phyloP scores from a whole-genome alignment of 2,113 vertebrate species.

The Perccottus glenii region DNA sequence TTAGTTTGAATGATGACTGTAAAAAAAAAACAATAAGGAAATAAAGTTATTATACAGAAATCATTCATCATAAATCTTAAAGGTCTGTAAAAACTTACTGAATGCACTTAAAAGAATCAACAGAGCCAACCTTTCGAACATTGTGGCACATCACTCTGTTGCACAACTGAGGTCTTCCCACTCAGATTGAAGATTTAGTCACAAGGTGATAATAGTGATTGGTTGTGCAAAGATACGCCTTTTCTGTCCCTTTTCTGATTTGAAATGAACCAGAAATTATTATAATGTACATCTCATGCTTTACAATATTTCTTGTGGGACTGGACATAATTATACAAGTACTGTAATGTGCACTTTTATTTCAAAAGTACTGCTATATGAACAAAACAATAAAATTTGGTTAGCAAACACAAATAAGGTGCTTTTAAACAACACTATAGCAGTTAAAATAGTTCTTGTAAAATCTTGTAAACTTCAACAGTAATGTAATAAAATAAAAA shows the following conservation, averaged over 20 bases:
- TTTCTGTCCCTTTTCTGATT: slow-evolving; percentile 12
- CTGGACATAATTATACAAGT: too few relatives aligned
- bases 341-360: too few relatives aligned
- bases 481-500: too few relatives aligned
- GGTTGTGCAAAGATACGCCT: slow-evolving; percentile 35
- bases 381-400: too few relatives aligned
- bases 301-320: too few relatives aligned
- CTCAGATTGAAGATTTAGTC: slow-evolving; percentile 30
- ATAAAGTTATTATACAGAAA: background rate
- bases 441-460: too few relatives aligned
- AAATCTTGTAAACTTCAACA: too few relatives aligned
- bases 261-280: background rate
- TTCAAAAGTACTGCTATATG: too few relatives aligned
- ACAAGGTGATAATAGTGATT: slow-evolving; percentile 25
- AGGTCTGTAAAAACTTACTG: slow-evolving; percentile 37
- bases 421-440: too few relatives aligned
- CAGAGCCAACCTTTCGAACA: slow-evolving; percentile 4
- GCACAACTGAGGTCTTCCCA: slow-evolving; percentile 12
- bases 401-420: too few relatives aligned
- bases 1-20: slow-evolving; percentile 8
- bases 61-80: background rate
- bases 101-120: slow-evolving; percentile 34
- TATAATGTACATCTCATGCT: background rate
- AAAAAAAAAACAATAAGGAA: slow-evolving; percentile 19
- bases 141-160: slow-evolving; percentile 12